Percentiles rank a stretch among this genome's conserved stretches.
phyloP scores from a whole-genome alignment of 2,888 invertebrate species.

The Acholoe squamosa region DNA sequence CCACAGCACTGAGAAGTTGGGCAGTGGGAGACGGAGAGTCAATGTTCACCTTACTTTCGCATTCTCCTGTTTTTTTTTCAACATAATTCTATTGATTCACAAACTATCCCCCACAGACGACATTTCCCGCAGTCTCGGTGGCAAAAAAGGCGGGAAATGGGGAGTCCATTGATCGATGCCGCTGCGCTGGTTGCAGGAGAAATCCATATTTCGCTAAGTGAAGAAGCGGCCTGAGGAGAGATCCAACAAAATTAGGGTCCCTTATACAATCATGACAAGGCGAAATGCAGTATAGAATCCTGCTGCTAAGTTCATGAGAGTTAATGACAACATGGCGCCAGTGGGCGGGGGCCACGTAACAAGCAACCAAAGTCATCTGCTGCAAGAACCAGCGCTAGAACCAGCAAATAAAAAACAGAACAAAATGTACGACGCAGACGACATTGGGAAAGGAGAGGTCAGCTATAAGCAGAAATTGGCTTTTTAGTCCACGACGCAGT shows the following conservation, averaged over 20 bases:
- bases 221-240: not conserved
- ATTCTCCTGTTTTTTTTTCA: not conserved
- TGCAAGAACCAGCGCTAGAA: too few species aligned
- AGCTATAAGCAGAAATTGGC: not conserved
- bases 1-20: too few species aligned
- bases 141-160: slow-evolving; percentile 31
- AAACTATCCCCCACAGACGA: slow-evolving; percentile 28
- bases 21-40: too few species aligned
- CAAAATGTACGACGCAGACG: not conserved
- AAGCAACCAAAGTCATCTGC: too few species aligned
- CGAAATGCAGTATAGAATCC: not conserved
- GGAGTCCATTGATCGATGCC: not conserved
- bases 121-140: not conserved
- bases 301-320: slow-evolving; percentile 12
- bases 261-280: not conserved
- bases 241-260: slow-evolving; percentile 7
- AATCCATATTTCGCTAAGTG: slow-evolving; percentile 20
- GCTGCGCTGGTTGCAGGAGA: not conserved
- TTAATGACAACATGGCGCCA: too few species aligned
- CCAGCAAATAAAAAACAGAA: too few species aligned
- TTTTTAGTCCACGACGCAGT: slow-evolving; percentile 9
- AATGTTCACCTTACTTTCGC: too few species aligned
- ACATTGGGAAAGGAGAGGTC: not conserved
- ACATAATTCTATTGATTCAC: slow-evolving; percentile 36
- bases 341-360: too few species aligned